Base-by-base conservation (phyloP, 2,797 vertebrate species). In the Lagodon rhomboides region DNA sequence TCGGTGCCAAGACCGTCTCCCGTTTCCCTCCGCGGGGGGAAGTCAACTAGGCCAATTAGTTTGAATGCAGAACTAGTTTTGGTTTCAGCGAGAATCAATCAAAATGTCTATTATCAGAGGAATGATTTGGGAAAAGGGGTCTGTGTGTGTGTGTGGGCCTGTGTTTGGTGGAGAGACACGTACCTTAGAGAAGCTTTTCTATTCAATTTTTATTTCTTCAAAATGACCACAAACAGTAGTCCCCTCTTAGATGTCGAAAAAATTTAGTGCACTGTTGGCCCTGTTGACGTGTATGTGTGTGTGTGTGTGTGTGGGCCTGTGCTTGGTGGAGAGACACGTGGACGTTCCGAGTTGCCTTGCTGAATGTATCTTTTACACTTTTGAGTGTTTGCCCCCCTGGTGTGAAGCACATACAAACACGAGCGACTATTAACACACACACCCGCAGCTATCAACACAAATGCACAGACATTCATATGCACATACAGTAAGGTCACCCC, bases 11-110 rank as follows among this genome's bases (percentile, higher is more conserved):
- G 86, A 81, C 34, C 85, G 73, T 72, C 74, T 55, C 46, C 23
- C 6, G 56, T 59, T 44, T 79, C 51, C 38, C 73, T 85, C 82
- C 73, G 53, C 54, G 63, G 77, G 85, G 85, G 91, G 72, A 80
- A 79, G 78, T 72, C 68, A 92, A 91, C 86, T 84, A 80, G 90
- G 93, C 75, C 90, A 94, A 91, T 93, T 93, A 93, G 78, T 78
- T 79, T 73, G 70, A 88, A 87, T 76, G 58, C 73, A 82, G 64
- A 89, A 83, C 74, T 84, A 83, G 86, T 89, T 90, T 87, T 82
- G 56, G 46, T 88, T 88, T 84, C 85, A 68, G 59, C 41, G 64
- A 77, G 77, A 85, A 83, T 85, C 85, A 87, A 82, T 92, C 86
- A 85, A 70, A 79, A 81, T 80, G 38, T 75, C 73, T 80, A 85